Evolutionary conservation across 2,888 invertebrate species (phyloP), one percentile per base, ranked within the genome.

Genomic region (Apamea anceps): DNA sequence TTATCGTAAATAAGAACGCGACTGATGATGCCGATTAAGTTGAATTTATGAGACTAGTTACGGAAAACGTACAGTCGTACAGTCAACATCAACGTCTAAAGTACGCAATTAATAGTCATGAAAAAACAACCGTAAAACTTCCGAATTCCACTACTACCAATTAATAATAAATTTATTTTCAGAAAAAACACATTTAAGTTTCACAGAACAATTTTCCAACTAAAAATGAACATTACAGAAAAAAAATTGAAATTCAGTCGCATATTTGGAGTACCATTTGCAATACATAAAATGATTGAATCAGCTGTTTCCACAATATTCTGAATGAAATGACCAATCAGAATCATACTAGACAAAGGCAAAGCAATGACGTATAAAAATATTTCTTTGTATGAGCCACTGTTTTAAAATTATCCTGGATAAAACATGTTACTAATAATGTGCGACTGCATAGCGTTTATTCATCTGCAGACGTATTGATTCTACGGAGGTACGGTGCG

Each of bases 381-480:
- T 72, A 72, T 74, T 81, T 87, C 81, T 71, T 78, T 72, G 8
- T 76, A 66, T 81, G 80, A 78, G 60, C 62, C 45, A 85, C 71
- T 79, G 71, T 79, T 73, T 84, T 65, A 71, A 75, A 66, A 73
- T 68, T 45, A 37, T 62, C 67, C 72, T 68, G 32, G 62, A 68
- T 54, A 32, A 67, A 77, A 51, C n/a, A 32, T 37, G 51, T 78
- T 79, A 79, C 51, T 79, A 81, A 82, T 71, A 78, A 77, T 65
- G 42, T 81, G 18, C 18, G 51, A 75, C 54, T 71, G 85, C 74
- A 79, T 78, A 80, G 71, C 77, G 42, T 75, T 68, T 63, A 74
- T 80, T 77, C 73, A 70, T 79, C 70, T 66, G 54, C 67, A 82
- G 80, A 81, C 84, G 83, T 79, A 85, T 82, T 87, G 77, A 75